Evolutionary conservation across 1,140 invertebrate genomes (phyloP).

Genomic region (Drosophila elegans): DNA sequence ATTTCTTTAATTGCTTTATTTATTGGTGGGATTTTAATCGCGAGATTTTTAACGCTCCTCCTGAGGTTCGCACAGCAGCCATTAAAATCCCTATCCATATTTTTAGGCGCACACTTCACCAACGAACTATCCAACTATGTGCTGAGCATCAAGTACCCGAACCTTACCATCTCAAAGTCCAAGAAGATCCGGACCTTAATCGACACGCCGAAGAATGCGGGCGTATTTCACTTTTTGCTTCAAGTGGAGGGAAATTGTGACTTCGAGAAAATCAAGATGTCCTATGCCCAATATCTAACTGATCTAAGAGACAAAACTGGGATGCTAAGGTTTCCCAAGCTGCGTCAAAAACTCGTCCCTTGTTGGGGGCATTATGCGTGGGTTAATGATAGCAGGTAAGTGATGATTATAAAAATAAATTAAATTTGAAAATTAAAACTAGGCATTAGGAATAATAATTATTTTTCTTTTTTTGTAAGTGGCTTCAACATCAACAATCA

Average conservation of each 20-base stretch:
- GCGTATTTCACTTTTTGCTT: conserved; percentile 89
- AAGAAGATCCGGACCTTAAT: conserved; percentile 88
- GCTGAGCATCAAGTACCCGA: conserved; percentile 86
- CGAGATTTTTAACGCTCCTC: background rate
- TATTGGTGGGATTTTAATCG: background rate
- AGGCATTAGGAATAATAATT: background rate
- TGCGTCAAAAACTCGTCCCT: conserved; percentile 87
- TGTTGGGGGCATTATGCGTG: conserved; percentile 90
- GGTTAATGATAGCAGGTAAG: conserved; percentile 85
- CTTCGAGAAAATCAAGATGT: conserved; percentile 84
- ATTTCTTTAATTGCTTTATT: background rate
- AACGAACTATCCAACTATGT: conserved; percentile 78
- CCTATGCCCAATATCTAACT: conserved; percentile 86
- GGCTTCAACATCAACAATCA: conserved; percentile 91
- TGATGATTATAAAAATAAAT: no score
- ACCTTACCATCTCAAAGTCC: conserved; percentile 88
- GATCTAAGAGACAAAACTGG: conserved; percentile 86
- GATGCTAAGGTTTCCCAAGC: conserved; percentile 87
- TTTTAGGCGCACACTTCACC: conserved; percentile 71
- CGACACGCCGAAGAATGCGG: conserved; percentile 89
- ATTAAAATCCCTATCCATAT: background rate
- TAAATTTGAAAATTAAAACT: no score
- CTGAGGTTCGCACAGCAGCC: background rate
- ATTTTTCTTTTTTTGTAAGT: conserved; percentile 17
- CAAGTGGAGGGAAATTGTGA: conserved; percentile 87